Conservation (phyloP, 2,888 invertebrate genomes). For the Aromia moschata region DNA sequence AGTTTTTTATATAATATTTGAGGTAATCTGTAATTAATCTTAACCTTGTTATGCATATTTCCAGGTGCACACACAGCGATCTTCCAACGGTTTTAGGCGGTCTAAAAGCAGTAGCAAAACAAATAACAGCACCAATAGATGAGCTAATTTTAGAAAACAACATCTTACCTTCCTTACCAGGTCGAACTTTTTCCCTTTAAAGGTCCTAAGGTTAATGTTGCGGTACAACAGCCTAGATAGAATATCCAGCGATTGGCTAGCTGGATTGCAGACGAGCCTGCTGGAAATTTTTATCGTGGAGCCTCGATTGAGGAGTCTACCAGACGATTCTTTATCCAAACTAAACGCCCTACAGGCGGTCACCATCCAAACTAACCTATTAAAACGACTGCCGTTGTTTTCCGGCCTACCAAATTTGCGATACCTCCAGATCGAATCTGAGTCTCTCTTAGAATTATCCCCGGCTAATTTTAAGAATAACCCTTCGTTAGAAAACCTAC, state of each 20-base stretch:
- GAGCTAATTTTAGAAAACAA: slow-evolving; percentile 90
- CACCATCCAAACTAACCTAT: slow-evolving; percentile 79
- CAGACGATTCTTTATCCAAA: slow-evolving; percentile 79
- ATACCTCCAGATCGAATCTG: slow-evolving; percentile 78
- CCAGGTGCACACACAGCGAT: slow-evolving; percentile 92
- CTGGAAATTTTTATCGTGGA: slow-evolving; percentile 88
- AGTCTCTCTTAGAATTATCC: slow-evolving; percentile 71
- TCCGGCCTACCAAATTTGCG: slow-evolving; percentile 74
- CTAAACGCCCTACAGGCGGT: slow-evolving; percentile 82
- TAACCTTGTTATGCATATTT: not conserved
- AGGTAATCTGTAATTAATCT: no score
- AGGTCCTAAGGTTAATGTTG: slow-evolving; percentile 81
- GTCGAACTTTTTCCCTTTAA: slow-evolving; percentile 80
- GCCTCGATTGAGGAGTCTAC: slow-evolving; percentile 80
- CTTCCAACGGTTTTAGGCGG: slow-evolving; percentile 80
- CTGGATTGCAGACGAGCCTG: slow-evolving; percentile 78
- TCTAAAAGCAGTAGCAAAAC: slow-evolving; percentile 74
- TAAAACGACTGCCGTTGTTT: slow-evolving; percentile 80
- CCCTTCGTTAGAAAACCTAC: slow-evolving; percentile 77
- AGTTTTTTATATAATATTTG: no score
- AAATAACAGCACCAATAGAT: slow-evolving; percentile 77
- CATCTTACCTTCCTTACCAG: slow-evolving; percentile 84
- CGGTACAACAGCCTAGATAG: slow-evolving; percentile 85
- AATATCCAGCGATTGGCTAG: slow-evolving; percentile 82
- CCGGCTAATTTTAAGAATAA: slow-evolving; percentile 77